Conservation (phyloP, 2,888 invertebrate genomes). For the Drosophila pseudotakahashii region DNA sequence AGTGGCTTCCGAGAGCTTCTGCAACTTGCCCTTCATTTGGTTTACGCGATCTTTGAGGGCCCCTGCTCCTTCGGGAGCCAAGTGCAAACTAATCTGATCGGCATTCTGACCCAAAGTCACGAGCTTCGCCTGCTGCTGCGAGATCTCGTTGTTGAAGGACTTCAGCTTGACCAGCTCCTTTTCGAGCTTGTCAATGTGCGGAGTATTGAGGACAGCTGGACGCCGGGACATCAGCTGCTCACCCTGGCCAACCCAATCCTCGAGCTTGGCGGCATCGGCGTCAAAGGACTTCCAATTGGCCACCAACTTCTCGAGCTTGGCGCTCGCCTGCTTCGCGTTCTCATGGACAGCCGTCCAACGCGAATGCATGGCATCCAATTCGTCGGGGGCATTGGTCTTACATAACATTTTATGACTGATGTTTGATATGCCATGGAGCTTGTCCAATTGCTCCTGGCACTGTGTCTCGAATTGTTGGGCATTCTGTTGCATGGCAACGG, state of each 20-base stretch:
- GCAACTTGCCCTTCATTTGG: conserved; percentile 90
- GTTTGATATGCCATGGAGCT: conserved; percentile 89
- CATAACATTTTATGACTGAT: conserved; percentile 91
- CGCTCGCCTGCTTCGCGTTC: conserved; percentile 90
- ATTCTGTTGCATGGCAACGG: conserved; percentile 90
- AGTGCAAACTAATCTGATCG: conserved; percentile 90
- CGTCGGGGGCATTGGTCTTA: conserved; percentile 91
- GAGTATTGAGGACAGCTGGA: conserved; percentile 87
- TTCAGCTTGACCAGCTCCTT: conserved; percentile 91
- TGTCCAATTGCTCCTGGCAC: conserved; percentile 90
- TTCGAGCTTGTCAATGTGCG: conserved; percentile 91
- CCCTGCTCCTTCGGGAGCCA: conserved; percentile 91
- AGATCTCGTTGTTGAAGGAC: conserved; percentile 93
- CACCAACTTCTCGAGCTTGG: conserved; percentile 91
- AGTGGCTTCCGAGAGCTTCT: conserved; percentile 90
- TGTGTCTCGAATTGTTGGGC: conserved; percentile 90
- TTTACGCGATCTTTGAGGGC: conserved; percentile 89
- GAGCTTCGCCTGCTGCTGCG: conserved; percentile 93
- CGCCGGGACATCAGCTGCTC: conserved; percentile 87
- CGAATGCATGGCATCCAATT: conserved; percentile 92
- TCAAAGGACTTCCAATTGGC: conserved; percentile 93
- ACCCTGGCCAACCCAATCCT: conserved; percentile 90
- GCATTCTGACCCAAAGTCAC: conserved; percentile 91
- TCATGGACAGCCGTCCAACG: conserved; percentile 94
- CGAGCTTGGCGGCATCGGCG: conserved; percentile 89